These are phyloP conservation scores for Tautogolabrus adspersus DNA, from an alignment of 2,113 vertebrate species.

Conservation along the genomic window DNA sequence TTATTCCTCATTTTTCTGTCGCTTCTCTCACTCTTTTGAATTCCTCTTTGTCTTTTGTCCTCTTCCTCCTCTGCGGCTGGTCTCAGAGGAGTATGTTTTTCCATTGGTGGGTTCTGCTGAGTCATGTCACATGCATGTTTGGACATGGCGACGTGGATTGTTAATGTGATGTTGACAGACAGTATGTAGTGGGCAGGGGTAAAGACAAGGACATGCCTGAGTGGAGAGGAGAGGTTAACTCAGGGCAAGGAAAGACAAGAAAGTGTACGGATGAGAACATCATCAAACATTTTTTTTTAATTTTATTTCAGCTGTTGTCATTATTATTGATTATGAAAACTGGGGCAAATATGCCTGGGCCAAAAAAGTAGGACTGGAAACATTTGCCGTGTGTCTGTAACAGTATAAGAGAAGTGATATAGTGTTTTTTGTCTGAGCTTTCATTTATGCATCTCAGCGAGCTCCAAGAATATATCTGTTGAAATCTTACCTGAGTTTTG, in stretches of 20 bases:
- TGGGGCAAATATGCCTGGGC: background rate
- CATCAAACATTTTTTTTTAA: conserved; percentile 12
- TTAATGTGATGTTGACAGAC: conserved; percentile 65
- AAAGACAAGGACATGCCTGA: conserved; percentile 18
- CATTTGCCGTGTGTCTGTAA: background rate
- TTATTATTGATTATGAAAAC: conserved; percentile 46
- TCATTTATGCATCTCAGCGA: no score
- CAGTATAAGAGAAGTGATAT: background rate
- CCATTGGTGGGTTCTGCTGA: conserved; percentile 52
- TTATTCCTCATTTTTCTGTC: conserved; percentile 1
- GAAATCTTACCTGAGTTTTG: background rate
- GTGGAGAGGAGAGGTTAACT: conserved; percentile 50
- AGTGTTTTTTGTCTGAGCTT: background rate
- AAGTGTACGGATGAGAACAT: conserved; percentile 3
- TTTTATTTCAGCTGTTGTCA: conserved; percentile 6
- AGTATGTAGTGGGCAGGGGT: conserved; percentile 44
- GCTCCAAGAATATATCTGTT: no score
- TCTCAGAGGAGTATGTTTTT: conserved; percentile 66
- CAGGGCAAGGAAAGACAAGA: conserved; percentile 22
- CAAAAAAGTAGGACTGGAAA: no score
- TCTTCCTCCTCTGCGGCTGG: conserved; percentile 36
- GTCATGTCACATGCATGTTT: conserved; percentile 72
- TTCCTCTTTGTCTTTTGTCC: conserved; percentile 28
- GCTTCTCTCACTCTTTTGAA: conserved; percentile 22
- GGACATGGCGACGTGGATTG: conserved; percentile 55